Evolutionary conservation across 2,797 vertebrate genomes (phyloP).

Genomic region (Sebastiscus albofasciatus): DNA sequence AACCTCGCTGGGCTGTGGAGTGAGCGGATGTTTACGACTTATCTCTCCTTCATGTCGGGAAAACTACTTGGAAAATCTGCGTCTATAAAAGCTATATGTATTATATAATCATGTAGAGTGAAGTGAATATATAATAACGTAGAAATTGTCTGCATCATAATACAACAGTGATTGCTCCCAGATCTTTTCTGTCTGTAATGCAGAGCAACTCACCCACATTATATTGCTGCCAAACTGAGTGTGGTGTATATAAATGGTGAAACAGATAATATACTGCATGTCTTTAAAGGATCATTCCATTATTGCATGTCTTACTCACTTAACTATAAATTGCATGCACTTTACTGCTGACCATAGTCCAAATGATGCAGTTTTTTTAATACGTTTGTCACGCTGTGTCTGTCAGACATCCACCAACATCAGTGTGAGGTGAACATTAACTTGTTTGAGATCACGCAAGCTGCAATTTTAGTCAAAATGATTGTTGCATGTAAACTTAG

Average conservation of each 20-base stretch:
- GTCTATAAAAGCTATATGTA: slow-evolving; percentile 10
- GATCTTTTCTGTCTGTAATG: background rate
- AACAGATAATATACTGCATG: slow-evolving; percentile 9
- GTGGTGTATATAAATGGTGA: background rate
- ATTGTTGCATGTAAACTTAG: background rate
- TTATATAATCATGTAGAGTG: slow-evolving; percentile 1
- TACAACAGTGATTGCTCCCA: background rate
- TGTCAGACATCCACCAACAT: background rate
- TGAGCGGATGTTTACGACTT: slow-evolving; percentile 42
- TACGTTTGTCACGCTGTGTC: background rate
- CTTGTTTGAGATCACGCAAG: background rate
- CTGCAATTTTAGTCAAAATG: background rate
- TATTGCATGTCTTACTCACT: background rate
- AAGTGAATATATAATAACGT: slow-evolving; percentile 10
- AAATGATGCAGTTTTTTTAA: background rate
- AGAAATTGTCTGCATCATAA: slow-evolving; percentile 1
- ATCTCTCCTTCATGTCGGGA: slow-evolving; percentile 23
- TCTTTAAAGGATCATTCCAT: background rate
- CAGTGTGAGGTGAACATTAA: background rate
- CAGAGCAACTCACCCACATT: slow-evolving; percentile 27
- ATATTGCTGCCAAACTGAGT: slow-evolving; percentile 4
- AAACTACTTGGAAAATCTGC: slow-evolving; percentile 12
- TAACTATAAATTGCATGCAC: background rate
- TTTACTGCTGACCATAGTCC: background rate
- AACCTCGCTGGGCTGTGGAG: slow-evolving; percentile 33